Base-by-base conservation (phyloP, 2,797 vertebrate genomes). In the Pachyuromys duprasi region DNA sequence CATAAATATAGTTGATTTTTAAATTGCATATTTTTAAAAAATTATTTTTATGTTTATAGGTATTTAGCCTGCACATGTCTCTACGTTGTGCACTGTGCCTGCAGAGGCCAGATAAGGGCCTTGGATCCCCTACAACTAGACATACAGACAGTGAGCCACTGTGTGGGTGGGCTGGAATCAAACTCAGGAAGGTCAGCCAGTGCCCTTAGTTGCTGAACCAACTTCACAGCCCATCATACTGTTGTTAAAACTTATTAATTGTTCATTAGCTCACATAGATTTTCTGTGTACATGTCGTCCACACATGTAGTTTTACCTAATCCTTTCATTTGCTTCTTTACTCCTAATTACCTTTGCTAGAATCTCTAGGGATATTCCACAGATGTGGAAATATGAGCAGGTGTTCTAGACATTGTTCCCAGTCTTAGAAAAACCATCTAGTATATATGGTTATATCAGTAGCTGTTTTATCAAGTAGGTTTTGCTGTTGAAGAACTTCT, bases 401-500 rank as follows among this genome's bases (percentile, higher is more conserved):
- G 31, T 28, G 45, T 91, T 60, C n/a, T 36, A 67, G 81, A 9
- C 36, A 42, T 88, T 62, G 24, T 70, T 95, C 15, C 49, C 69
- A 28, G 65, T 93, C 5, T 53, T 72, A 57, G 79, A 8, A 17
- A 80, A 84, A 42, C 6, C 22, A 28, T 57, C 62, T 13, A 36
- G 8, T 63, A 6, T 89, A 93, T 93, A 22, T 5, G 11, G 22
- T 94, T 69, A 87, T 70, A 39, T 57, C 13, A 55, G 26, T 86
- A 18, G 22, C 33, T 39, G 20, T 72, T 26, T 39, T 42, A 39
- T 69, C 39, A 26, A 39, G 36, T 74, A n/a, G 28, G 57, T 8
- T 90, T 91, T 95, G 24, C n/a, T 53, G 11, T 49, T 89, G 33
- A 65, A 53, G 63, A 92, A 74, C 33, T 94, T 91, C 3, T 33